These are phyloP conservation scores for Galago senegalensis DNA, from an alignment of 2,797 vertebrate genomes.

Conservation along the genomic window DNA sequence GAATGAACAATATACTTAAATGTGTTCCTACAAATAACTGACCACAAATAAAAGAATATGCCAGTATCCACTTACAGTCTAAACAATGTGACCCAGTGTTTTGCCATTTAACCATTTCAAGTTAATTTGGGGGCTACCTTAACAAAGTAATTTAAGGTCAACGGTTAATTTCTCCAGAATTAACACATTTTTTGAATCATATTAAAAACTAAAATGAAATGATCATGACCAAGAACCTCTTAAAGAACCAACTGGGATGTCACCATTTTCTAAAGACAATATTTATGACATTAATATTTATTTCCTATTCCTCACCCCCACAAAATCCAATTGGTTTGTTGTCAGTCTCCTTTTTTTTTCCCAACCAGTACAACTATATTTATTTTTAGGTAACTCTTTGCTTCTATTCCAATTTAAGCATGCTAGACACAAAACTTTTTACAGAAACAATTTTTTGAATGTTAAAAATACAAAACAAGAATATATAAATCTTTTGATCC, in stretches of 20 bases:
- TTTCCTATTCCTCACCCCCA: not conserved
- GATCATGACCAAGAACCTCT: not conserved
- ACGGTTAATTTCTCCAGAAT: not conserved
- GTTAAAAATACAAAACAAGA: conserved; percentile 41
- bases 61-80: not conserved
- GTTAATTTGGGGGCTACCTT: not conserved
- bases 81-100: not conserved
- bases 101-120: not conserved
- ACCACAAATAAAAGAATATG: not conserved
- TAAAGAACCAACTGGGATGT: not conserved
- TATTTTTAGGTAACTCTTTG: not conserved
- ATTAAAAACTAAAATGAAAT: conserved; percentile 5
- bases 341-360: not conserved
- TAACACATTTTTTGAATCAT: not conserved
- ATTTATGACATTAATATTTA: not conserved
- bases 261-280: not conserved
- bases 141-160: not conserved
- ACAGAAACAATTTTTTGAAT: conserved; percentile 19
- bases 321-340: not conserved
- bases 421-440: not conserved
- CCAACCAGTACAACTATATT: not conserved
- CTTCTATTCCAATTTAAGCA: conserved; percentile 29
- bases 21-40: not conserved
- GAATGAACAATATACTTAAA: conserved; percentile 7
- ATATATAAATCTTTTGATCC: not conserved